Base-by-base conservation (phyloP, 2,797 vertebrate species). In the Helarctos malayanus region DNA sequence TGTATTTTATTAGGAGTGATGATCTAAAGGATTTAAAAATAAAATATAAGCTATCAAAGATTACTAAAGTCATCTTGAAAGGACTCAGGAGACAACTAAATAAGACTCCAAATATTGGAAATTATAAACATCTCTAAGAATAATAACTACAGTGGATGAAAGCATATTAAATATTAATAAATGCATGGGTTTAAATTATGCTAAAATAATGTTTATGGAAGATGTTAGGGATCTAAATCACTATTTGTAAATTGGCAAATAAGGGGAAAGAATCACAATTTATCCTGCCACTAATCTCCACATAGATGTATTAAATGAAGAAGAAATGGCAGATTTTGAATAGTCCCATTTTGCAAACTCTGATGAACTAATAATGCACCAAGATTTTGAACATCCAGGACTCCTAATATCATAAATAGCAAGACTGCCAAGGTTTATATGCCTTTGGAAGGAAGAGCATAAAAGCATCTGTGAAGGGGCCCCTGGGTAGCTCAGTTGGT, bases 131-230 rank as follows among this genome's bases (percentile, higher is more conserved):
- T 63, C n/a, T 63, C 56, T 54, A 85, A 65, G 56, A 54, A 71
- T 84, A 73, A 73, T 79, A 96, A 38, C 29, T 80, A 0, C 2
- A 80, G 12, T 41, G 5, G 21, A 56, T 73, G 12, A 88, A 80
- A 90, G 19, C 13, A 27, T 54, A 47, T 88, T 76, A 82, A 87
- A 49, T 68, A 49, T 93, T 79, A 79, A 89, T 68, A 79, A 71
- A 89, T 68, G 1, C 16, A 27, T 56, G 2, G 71, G 9, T 38
- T 71, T 68, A 84, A 88, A n/a, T 79, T 57, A 71, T 29, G 21
- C 41, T 71, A 84, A 93, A 89, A 56, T 89, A 35, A 85, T 47
- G 9, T 52, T 63, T 93, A 47, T 84, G 12, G 13, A 89, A 79
- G 52, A 29, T 56, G 7, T 10, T 85, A 85, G 47, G 15, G 25